A percentile compares a stretch with the other conserved stretches of the same genome.
phyloP scores from a whole-genome alignment of 2,113 vertebrate species.

The Buteo buteo region DNA sequence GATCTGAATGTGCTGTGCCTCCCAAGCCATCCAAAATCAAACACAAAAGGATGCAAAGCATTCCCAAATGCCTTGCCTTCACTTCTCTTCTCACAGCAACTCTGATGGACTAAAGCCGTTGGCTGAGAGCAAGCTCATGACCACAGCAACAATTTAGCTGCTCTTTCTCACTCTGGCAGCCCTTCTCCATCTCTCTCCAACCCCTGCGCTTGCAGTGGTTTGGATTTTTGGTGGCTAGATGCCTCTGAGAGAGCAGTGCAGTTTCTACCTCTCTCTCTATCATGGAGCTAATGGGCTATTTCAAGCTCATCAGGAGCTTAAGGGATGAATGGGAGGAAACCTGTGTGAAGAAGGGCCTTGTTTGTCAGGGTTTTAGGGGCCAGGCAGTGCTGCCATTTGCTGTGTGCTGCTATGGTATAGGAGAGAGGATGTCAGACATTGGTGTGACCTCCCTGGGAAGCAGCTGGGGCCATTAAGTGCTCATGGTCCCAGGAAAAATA shows the following conservation, averaged over 20 bases:
- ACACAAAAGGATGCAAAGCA: conserved; percentile 10
- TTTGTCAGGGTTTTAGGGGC: background rate
- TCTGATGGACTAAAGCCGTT: background rate
- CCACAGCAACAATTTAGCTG: background rate
- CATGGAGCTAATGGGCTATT: background rate
- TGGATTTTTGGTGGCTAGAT: background rate
- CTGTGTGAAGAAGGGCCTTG: background rate
- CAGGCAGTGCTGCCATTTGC: background rate
- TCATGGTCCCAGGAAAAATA: background rate
- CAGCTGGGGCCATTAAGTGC: background rate
- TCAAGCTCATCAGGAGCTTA: background rate
- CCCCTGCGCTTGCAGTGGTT: background rate
- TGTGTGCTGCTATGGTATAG: background rate
- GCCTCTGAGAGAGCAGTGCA: background rate
- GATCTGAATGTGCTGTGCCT: conserved; percentile 25
- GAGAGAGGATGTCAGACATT: background rate
- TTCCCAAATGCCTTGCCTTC: conserved; percentile 22
- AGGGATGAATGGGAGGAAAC: background rate
- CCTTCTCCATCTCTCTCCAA: background rate
- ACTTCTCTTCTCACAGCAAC: background rate
- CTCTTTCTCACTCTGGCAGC: background rate
- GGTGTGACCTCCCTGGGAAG: background rate
- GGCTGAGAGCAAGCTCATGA: background rate
- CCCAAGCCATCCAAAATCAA: background rate
- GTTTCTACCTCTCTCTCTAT: background rate